Base-by-base conservation (phyloP, 2,113 vertebrate species). In the Datnioides undecimradiatus region DNA sequence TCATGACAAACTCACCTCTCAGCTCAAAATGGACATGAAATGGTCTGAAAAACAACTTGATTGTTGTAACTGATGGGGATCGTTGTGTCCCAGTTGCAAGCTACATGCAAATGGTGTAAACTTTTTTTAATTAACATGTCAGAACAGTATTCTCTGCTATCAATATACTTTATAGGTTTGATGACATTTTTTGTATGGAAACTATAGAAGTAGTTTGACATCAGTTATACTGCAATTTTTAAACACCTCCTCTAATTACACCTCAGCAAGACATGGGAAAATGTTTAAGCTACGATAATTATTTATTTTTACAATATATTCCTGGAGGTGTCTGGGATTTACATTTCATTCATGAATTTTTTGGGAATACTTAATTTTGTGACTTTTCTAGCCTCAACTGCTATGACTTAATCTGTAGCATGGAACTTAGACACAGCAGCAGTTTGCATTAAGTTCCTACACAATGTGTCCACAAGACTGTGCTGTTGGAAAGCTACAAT, bases 391-490 rank as follows among this genome's bases (percentile, higher is more conserved):
- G 5, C 11, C 21, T 17, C 2, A 49, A 38, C 33, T 12, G 8
- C 25, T 6, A 17, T 16, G 2, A 11, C 17, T 38, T 27, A 16
- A 33, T 48, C 17, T 25, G 17, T 5, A 38, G 1, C 16, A 6
- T 17, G 25, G 14, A 29, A 3, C 14, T 40, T 13, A 19, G 16
- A 33, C 6, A 45, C 29, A 51, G 21, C 31, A 67, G n/a, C n/a
- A 8, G 29, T 40, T 12, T 51, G n/a, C n/a, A 41, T 0, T 21
- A 2, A 34, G 2, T 0, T 2, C 9, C 45, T 36, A 64, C 41
- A 63, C 0, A 33, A 49, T 4, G 0, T 23, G 57, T 72, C 77
- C 87, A 88, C 75, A 71, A 78, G 83, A 62, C 71, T 9, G 67
- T 4, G 31, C 80, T 60, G 36, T 59, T 59, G 25, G 31, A 9